Evolutionary conservation across 2,797 vertebrate species (phyloP).

Genomic region (Anolis apletophallus): DNA sequence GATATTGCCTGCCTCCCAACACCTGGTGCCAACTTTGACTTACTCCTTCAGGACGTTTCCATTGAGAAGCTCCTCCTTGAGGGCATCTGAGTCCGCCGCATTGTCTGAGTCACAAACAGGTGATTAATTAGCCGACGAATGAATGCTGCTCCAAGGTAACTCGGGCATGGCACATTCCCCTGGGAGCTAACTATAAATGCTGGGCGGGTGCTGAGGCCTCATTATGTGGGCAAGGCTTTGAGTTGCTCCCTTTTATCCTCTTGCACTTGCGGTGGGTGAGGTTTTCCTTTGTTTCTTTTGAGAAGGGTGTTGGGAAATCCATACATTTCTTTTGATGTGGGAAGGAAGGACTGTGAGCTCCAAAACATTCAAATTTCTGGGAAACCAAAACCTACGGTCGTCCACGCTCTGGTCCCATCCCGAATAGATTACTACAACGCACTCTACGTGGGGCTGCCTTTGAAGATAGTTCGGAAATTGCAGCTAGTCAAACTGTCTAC

Average conservation of each 20-base stretch:
- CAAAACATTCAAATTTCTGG: no score
- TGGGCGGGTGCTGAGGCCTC: not conserved
- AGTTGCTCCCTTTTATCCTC: not conserved
- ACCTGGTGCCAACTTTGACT: fast-evolving
- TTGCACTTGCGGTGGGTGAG: not conserved
- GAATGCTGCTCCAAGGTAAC: fast-evolving
- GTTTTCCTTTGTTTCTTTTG: no score
- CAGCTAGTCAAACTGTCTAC: no score
- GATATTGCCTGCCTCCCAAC: not conserved
- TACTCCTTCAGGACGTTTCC: fast-evolving
- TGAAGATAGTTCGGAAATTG: no score
- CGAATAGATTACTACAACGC: no score
- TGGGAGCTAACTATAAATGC: not conserved
- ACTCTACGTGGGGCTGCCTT: no score
- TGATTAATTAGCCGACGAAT: not conserved
- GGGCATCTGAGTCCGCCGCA: not conserved
- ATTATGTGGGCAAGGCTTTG: fast-evolving
- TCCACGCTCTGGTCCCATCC: no score
- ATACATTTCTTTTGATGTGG: not conserved
- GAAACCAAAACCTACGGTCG: no score
- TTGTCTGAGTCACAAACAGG: fast-evolving
- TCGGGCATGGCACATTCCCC: fast-evolving
- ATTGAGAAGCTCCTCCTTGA: not conserved
- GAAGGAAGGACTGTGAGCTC: no score
- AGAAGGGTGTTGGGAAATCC: no score